A percentile compares a stretch with the other conserved stretches of the same genome.
These are phyloP conservation scores for Decapterus maruadsi DNA, from an alignment of 2,797 vertebrate genomes.

Conservation along the genomic window DNA sequence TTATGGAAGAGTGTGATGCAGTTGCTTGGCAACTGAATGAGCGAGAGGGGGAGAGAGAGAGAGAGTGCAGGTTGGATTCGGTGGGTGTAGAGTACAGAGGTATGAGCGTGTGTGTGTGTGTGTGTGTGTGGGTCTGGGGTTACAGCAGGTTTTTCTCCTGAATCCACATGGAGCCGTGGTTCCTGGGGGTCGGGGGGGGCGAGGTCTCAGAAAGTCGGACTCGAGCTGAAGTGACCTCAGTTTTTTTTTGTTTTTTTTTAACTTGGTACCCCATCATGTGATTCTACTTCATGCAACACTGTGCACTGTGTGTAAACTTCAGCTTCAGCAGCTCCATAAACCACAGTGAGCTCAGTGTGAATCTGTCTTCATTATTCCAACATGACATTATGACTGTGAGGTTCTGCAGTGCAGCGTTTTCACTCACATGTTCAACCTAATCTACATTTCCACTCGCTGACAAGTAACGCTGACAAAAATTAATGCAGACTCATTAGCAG, in stretches of 20 bases:
- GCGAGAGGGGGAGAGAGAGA: conserved; percentile 34
- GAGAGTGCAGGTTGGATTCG: conserved; percentile 44
- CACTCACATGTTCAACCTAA: not conserved
- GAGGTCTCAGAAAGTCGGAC: conserved; percentile 33
- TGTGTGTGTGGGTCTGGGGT: conserved; percentile 41
- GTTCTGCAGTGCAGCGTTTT: not conserved
- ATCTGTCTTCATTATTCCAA: not conserved
- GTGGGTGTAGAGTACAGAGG: conserved; percentile 39
- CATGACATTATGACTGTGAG: not conserved
- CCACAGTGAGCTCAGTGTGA: not conserved
- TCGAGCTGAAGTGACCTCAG: conserved; percentile 1
- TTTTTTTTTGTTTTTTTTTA: not conserved
- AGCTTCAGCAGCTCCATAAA: not conserved
- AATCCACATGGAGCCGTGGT: conserved; percentile 43
- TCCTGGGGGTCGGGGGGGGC: conserved; percentile 7
- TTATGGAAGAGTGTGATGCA: conserved; percentile 83
- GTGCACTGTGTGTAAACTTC: too few species aligned
- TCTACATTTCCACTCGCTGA: not conserved
- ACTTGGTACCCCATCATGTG: not conserved
- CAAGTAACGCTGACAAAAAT: not conserved
- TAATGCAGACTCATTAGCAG: not conserved
- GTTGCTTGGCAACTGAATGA: conserved; percentile 90
- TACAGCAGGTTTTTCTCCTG: conserved; percentile 45
- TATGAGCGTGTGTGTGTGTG: conserved; percentile 1
- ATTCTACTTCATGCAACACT: conserved; percentile 2